Percentiles rank a stretch among this genome's conserved stretches.
Conservation (phyloP, 2,113 vertebrate genomes). For the Perca fluviatilis region DNA sequence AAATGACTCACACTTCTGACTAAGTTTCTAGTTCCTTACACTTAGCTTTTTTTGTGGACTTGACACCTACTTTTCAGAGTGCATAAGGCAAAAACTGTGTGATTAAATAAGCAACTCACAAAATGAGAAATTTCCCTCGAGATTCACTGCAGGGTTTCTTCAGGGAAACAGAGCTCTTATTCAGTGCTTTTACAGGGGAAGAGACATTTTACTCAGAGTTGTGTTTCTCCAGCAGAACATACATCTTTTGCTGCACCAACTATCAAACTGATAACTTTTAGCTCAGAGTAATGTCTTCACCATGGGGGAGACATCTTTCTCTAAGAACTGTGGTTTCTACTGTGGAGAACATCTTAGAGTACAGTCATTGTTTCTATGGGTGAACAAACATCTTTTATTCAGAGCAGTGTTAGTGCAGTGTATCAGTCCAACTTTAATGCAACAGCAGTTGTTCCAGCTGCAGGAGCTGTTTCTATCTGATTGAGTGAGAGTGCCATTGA, state of each 20-base stretch:
- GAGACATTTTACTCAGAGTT: conserved; percentile 23
- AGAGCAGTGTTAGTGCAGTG: conserved; percentile 41
- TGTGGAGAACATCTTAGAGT: conserved; percentile 4
- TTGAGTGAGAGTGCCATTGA: conserved; percentile 74
- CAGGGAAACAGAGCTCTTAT: conserved; percentile 15
- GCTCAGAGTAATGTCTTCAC: conserved; percentile 46
- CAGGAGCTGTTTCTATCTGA: conserved; percentile 70
- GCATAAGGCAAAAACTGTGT: not conserved
- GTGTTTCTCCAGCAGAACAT: conserved; percentile 27
- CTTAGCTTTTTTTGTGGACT: conserved; percentile 1
- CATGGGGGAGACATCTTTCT: conserved; percentile 43
- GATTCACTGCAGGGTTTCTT: not conserved
- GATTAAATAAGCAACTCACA: not conserved
- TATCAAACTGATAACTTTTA: conserved; percentile 30
- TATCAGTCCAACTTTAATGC: conserved; percentile 57
- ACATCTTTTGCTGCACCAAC: conserved; percentile 31
- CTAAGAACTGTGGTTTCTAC: conserved; percentile 35
- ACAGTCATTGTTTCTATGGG: conserved; percentile 21
- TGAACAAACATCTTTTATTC: conserved; percentile 55
- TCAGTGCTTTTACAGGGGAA: conserved; percentile 3
- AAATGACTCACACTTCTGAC: not conserved
- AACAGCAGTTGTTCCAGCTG: conserved; percentile 59
- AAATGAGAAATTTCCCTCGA: not conserved
- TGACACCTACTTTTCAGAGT: not conserved
- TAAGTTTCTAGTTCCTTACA: not conserved